These are phyloP conservation scores for Athripsodes cinereus DNA, from an alignment of 2,888 invertebrate genomes.

Conservation along the genomic window DNA sequence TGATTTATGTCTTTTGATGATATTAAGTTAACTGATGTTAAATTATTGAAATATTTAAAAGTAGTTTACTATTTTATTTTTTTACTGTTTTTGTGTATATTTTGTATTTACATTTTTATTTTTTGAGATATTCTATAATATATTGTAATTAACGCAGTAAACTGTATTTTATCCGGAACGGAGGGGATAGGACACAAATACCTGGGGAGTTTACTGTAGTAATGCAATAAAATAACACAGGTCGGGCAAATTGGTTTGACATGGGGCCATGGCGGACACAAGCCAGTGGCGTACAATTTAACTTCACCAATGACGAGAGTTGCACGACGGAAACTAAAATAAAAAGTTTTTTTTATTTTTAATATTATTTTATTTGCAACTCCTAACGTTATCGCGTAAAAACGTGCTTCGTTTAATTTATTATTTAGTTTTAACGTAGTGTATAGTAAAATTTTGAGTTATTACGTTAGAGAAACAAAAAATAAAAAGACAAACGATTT, in stretches of 20 bases:
- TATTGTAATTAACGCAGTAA: conserved; percentile 4
- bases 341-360: background rate
- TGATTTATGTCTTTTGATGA: background rate
- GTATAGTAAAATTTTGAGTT: too few species aligned
- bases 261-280: conserved; percentile 26
- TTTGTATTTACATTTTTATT: conserved; percentile 10
- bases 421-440: too few species aligned
- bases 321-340: background rate
- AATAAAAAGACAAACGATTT: background rate
- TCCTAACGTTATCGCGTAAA: too few species aligned
- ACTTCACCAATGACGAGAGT: background rate
- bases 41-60: background rate
- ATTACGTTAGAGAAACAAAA: background rate
- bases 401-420: too few species aligned
- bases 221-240: conserved; percentile 10
- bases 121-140: conserved; percentile 11
- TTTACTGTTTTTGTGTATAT: background rate
- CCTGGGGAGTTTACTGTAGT: conserved; percentile 1
- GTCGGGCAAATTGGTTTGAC: conserved; percentile 22
- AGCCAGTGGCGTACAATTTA: conserved; percentile 13
- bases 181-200: conserved; percentile 4
- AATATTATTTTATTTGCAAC: too few species aligned
- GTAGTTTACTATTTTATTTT: background rate
- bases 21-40: background rate
- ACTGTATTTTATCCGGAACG: conserved; percentile 5